phyloP scores from a whole-genome alignment of 2,888 invertebrate species.

The Drosophila kambysellisi region DNA sequence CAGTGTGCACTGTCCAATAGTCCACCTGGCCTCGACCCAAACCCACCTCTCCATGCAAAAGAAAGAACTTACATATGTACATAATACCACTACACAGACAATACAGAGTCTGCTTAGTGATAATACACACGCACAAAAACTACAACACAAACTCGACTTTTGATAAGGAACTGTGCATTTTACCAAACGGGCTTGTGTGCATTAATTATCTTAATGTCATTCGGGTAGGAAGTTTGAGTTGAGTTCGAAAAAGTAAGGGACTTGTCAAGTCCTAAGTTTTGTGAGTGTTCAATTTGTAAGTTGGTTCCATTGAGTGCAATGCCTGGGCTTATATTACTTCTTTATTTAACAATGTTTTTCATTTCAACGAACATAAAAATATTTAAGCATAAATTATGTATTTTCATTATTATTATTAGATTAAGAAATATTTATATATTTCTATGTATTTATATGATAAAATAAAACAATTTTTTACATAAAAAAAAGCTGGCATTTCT shows the following conservation, averaged over 20 bases:
- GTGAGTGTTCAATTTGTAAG: not conserved
- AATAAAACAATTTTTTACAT: not conserved
- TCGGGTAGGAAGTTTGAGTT: not conserved
- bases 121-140: slow-evolving; percentile 4
- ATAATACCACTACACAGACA: not conserved
- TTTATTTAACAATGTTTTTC: not conserved
- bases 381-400: not conserved
- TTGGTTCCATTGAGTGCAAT: not conserved
- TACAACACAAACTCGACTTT: slow-evolving; percentile 7
- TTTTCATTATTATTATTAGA: slow-evolving; percentile 2
- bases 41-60: not conserved
- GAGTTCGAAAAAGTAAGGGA: not conserved
- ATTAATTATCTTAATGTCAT: not conserved
- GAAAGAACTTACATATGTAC: not conserved
- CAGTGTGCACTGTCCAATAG: not conserved
- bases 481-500: not conserved
- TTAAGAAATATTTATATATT: slow-evolving; percentile 16
- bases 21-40: slow-evolving; percentile 8
- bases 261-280: not conserved
- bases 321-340: not conserved
- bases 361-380: not conserved
- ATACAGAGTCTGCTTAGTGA: not conserved
- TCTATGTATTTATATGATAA: slow-evolving; percentile 12
- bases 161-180: slow-evolving; percentile 4
- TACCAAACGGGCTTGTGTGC: not conserved